Conservation (phyloP, 2,888 invertebrate genomes). For the Meteorus cinctellus region DNA sequence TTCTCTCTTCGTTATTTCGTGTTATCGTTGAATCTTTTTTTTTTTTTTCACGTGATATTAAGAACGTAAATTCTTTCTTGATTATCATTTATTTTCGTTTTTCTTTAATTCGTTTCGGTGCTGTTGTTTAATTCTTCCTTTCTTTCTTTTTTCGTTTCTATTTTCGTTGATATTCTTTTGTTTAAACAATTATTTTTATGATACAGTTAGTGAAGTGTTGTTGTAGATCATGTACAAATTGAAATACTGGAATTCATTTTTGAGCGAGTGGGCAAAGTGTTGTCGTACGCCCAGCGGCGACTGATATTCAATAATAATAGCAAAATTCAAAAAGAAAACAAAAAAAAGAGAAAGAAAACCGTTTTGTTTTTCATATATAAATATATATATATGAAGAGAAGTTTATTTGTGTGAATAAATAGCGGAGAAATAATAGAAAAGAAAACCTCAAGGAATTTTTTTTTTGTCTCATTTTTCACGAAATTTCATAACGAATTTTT, state of each 20-base stretch:
- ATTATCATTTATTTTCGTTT: too few relatives aligned
- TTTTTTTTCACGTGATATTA: too few relatives aligned
- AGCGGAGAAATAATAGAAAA: too few relatives aligned
- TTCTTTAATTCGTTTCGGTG: too few relatives aligned
- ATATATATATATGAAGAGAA: too few relatives aligned
- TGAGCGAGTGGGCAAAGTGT: constrained; percentile 46
- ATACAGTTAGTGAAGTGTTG: neutral
- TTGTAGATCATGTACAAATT: constrained; percentile 11
- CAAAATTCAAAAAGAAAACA: constrained; percentile 29
- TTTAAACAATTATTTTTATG: neutral
- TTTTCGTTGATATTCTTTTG: neutral
- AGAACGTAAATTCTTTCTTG: too few relatives aligned
- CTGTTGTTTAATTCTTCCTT: too few relatives aligned
- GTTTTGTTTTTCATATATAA: neutral
- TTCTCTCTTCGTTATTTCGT: too few relatives aligned
- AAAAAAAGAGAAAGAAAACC: neutral
- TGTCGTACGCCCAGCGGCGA: constrained; percentile 63
- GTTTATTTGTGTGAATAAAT: too few relatives aligned
- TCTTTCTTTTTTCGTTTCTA: neutral
- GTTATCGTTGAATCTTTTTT: too few relatives aligned
- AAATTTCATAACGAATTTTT: neutral
- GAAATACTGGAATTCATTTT: constrained; percentile 39
- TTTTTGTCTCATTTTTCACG: too few relatives aligned
- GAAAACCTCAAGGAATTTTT: too few relatives aligned
- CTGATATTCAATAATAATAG: constrained; percentile 54